These are phyloP conservation scores for Sinotaia quadrata DNA, from an alignment of 2,888 invertebrate genomes.

Conservation along the genomic window DNA sequence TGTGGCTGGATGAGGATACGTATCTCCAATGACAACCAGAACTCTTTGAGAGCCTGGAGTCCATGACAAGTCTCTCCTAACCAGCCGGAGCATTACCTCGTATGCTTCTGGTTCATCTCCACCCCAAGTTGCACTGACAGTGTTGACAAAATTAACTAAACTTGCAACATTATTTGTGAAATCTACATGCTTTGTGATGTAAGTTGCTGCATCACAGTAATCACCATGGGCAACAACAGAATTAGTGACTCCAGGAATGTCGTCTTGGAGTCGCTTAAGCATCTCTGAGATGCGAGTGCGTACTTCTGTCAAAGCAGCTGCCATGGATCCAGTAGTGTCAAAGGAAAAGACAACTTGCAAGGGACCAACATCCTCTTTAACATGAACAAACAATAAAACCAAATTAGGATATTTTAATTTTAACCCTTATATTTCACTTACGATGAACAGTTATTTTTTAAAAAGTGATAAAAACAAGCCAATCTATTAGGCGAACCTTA, in stretches of 20 bases:
- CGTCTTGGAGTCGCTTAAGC: constrained; percentile 63
- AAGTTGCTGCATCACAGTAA: constrained; percentile 63
- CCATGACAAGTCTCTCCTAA: constrained; percentile 52
- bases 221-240: constrained; percentile 69
- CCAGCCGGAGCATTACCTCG: constrained; percentile 59
- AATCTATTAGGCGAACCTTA: too few relatives aligned
- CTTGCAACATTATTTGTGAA: constrained; percentile 52
- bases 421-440: too few relatives aligned
- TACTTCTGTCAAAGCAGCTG: constrained; percentile 52
- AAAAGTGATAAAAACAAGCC: too few relatives aligned
- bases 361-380: too few relatives aligned
- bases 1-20: constrained; percentile 58
- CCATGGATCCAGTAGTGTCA: constrained; percentile 38
- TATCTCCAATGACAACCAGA: constrained; percentile 66
- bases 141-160: constrained; percentile 55
- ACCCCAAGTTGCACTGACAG: constrained; percentile 56
- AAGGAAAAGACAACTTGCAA: constrained; percentile 36
- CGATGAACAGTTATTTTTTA: too few relatives aligned
- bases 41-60: constrained; percentile 55
- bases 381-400: too few relatives aligned
- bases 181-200: constrained; percentile 62
- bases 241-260: constrained; percentile 64
- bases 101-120: constrained; percentile 65
- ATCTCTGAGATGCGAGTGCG: constrained; percentile 58
- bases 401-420: too few relatives aligned